Evolutionary conservation across 2,113 vertebrate species (phyloP), one percentile per base, ranked within the genome.

Genomic region (Hylia prasina): DNA sequence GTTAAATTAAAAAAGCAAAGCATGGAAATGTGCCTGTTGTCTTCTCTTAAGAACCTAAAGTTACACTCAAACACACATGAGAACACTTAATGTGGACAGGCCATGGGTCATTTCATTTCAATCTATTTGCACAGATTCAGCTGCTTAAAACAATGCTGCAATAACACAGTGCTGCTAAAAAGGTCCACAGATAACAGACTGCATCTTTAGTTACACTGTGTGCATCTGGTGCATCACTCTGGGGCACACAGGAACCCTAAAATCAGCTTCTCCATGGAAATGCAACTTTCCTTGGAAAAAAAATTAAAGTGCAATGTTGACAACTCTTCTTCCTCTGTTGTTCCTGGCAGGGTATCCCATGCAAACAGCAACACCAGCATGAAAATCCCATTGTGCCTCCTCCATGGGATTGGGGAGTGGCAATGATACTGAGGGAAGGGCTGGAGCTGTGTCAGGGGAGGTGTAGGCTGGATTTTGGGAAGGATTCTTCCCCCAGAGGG

Each of bases 21-120:
- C 76, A 73, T 86, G 97, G 96, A 97, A 98, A 97, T 71, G 93
- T 84, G 89, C 94, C 96, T 78, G 72, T 84, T 91, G 89, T 87
- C 96, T 95, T 95, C 94, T 96, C 95, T 95, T 93, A 96, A 96
- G 91, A 96, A 94, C 92, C 69, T 91, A 95, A 92, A 98, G 71
- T 64, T 77, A 77, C 79, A 85, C 76, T 60, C 47, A 64, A 51
- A 57, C 0, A 0, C 90, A 88, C 70, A 80, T 19, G 85, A 90
- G 90, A 90, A 77, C 82, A 81, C 24, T 88, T 56, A 40, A 51
- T 18, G 48, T 30, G 76, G 58, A 83, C 6, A 70, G 51, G 71
- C 76, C 82, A 40, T 6, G 51, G 79, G 63, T 68, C 28, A 9
- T n/a, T 60, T 75, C 14, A 13, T 47, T 48, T 70, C 23, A 1